Conservation (phyloP, 2,797 vertebrate species). For the Molothrus ater region DNA sequence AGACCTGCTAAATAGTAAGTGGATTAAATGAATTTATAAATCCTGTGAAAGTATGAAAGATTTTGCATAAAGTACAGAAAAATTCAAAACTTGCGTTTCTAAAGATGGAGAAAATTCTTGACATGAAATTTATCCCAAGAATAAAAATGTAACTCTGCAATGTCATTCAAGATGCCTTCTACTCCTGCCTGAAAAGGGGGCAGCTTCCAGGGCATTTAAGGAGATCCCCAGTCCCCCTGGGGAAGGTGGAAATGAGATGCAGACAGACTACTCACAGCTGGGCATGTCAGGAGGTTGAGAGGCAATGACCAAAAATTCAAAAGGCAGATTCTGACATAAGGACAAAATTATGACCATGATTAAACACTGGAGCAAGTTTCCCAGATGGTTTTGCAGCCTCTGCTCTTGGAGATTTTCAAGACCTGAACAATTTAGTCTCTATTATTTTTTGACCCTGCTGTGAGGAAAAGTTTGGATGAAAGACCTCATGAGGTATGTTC, state of each 20-base stretch:
- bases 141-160: background rate
- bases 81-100: background rate
- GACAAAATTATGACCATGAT: background rate
- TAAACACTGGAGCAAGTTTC: background rate
- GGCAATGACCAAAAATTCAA: background rate
- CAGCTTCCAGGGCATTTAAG: background rate
- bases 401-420: background rate
- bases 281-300: background rate
- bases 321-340: background rate
- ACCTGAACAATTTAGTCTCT: background rate
- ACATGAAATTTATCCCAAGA: background rate
- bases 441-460: background rate
- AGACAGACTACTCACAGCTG: background rate
- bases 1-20: background rate
- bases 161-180: background rate
- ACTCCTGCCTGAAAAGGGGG: background rate
- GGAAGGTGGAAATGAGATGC: background rate
- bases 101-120: background rate
- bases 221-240: background rate
- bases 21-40: background rate
- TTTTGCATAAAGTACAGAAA: background rate
- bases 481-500: background rate
- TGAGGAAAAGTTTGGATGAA: background rate
- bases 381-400: rapidly evolving
- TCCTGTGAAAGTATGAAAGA: background rate